phyloP scores from a whole-genome alignment of 2,888 invertebrate species.

The Drosophila aldrichi region DNA sequence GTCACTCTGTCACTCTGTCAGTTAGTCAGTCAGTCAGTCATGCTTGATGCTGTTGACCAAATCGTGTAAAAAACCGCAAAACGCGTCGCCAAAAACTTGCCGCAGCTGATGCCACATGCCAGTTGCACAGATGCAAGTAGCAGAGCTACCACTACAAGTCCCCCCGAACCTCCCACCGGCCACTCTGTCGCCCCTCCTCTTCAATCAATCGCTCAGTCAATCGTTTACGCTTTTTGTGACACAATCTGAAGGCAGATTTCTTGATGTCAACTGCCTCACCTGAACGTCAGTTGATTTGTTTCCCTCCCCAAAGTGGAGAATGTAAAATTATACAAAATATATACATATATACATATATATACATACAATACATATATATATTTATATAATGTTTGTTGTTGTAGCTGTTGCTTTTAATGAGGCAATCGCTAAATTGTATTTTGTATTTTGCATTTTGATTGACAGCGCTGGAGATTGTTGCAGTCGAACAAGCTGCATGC shows the following conservation, averaged over 20 bases:
- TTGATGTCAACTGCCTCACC: conserved; percentile 31
- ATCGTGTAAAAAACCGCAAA: conserved; percentile 72
- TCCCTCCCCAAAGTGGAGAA: conserved; percentile 50
- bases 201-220: conserved; percentile 14
- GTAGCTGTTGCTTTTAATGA: conserved; percentile 65
- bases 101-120: conserved; percentile 46
- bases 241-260: conserved; percentile 45
- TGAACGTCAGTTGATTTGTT: conserved; percentile 31
- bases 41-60: conserved; percentile 80
- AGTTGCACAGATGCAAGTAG: conserved; percentile 63
- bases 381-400: background rate
- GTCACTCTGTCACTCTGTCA: conserved; percentile 15
- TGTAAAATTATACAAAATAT: conserved; percentile 66
- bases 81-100: conserved; percentile 47
- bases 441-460: conserved; percentile 77
- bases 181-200: background rate
- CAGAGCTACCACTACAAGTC: background rate
- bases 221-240: conserved; percentile 49
- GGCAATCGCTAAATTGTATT: conserved; percentile 58
- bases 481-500: conserved; percentile 58
- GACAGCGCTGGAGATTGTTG: conserved; percentile 73
- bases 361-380: background rate
- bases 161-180: background rate
- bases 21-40: conserved; percentile 46
- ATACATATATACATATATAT: background rate